phyloP scores from a whole-genome alignment of 2,888 invertebrate species.

The Plebejus argus region DNA sequence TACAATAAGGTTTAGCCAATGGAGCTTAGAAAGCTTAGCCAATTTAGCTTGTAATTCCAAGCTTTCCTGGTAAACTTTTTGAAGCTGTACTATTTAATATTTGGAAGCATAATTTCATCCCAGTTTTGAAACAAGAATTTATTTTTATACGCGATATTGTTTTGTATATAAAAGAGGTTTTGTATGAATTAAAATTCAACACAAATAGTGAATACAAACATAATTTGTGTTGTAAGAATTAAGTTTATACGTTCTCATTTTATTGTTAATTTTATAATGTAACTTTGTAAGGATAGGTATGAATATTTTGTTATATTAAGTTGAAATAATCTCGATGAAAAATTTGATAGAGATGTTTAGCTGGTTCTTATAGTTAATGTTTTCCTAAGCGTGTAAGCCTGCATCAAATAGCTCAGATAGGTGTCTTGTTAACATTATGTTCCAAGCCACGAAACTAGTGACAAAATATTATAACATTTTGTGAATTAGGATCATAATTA shows the following conservation, averaged over 20 bases:
- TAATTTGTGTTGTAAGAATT: neutral
- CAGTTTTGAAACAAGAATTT: neutral
- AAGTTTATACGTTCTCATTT: conserved; percentile 1
- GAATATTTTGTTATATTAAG: neutral
- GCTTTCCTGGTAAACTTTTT: neutral
- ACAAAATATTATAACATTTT: neutral
- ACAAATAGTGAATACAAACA: neutral
- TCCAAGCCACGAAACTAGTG: too few species aligned
- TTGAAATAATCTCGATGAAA: neutral
- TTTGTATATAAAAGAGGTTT: neutral
- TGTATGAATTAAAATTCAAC: neutral
- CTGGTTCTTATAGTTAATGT: too few species aligned
- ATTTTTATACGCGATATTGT: neutral
- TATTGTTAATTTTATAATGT: neutral
- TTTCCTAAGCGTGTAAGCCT: neutral
- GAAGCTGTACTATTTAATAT: neutral
- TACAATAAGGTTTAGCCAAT: conserved; percentile 6
- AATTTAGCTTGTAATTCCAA: neutral
- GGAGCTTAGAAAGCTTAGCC: neutral
- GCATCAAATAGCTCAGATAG: too few species aligned
- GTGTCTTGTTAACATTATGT: too few species aligned
- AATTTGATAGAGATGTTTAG: neutral
- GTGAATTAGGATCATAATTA: neutral
- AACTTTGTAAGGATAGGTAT: neutral
- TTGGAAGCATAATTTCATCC: neutral